Evolutionary conservation across 2,797 vertebrate genomes (phyloP), one percentile per base, ranked within the genome.

Genomic region (Sarcoramphus papa): DNA sequence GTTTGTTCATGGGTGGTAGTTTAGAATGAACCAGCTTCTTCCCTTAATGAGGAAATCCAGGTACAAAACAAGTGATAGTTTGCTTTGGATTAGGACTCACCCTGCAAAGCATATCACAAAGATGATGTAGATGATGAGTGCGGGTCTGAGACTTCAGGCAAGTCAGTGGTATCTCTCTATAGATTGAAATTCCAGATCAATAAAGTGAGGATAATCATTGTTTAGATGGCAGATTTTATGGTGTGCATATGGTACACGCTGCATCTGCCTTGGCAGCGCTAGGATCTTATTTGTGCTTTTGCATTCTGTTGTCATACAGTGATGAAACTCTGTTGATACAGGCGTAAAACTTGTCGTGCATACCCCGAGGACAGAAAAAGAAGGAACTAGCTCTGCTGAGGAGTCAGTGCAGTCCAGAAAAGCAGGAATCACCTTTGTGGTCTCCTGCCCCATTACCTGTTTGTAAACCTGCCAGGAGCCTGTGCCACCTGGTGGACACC

Each of bases 291-390:
- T 37, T 62, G 37, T n/a, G 47, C 31, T 37, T 64, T 68, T 59
- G 25, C 3, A 2, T 67, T 65, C 37, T 59, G 25, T 15, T 59
- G 33, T 33, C 24, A 73, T 6, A 27, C 60, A 20, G 35, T 5
- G 41, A 40, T 47, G 72, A 72, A 51, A 10, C 12, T 47, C 45
- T 56, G 17, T 4, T 53, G 43, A 16, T 45, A 21, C 5, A 31
- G 57, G 25, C 1, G 1, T 37, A 20, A 40, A 48, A n/a, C 37
- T 56, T 33, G 12, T 10, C 1, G 1, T 14, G 31, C 9, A 0
- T 8, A 17, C 4, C 14, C 50, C 0, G 4, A 60, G 63, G n/a
- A 17, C 53, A 74, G 33, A 12, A 43, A 27, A 47, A 2, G 16
- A 12, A 47, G n/a, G 37, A 33, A 10, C 23, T 27, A 35, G 60